Evolutionary conservation across 2,888 invertebrate species (phyloP).

Genomic region (Orchesella flavescens): DNA sequence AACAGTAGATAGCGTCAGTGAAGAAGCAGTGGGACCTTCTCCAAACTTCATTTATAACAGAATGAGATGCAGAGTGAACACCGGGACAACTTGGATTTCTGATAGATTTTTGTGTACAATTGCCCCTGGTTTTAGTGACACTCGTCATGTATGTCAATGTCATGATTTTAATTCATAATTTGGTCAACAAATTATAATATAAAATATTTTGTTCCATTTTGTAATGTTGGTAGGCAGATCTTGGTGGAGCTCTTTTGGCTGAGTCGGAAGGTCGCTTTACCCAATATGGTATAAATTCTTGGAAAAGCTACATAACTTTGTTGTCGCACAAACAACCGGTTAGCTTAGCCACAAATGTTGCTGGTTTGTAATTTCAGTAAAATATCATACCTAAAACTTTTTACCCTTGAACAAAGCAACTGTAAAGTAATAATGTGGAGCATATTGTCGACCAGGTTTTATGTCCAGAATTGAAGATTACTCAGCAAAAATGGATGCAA

Average conservation of each 20-base stretch:
- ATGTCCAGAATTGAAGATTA: conserved; percentile 10
- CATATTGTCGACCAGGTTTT: neutral
- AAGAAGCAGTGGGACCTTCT: neutral
- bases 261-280: conserved; percentile 8
- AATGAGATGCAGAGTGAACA: conserved; percentile 27
- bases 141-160: too few relatives aligned
- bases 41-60: neutral
- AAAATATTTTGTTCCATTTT: too few relatives aligned
- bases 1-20: neutral
- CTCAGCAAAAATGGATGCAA: neutral
- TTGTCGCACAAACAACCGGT: neutral
- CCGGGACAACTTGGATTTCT: conserved; percentile 16
- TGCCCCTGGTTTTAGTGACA: neutral
- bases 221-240: neutral
- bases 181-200: too few relatives aligned
- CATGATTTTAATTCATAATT: too few relatives aligned
- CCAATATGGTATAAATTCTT: conserved; percentile 36
- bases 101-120: conserved; percentile 37
- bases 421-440: too few relatives aligned
- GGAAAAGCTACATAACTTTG: conserved; percentile 22
- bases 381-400: too few relatives aligned
- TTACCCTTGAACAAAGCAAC: too few relatives aligned
- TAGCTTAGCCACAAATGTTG: conserved; percentile 31
- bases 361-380: neutral
- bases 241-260: neutral